Evolutionary conservation across 1,140 invertebrate genomes (phyloP), one percentile per base, ranked within the genome.

Genomic region (Nasonia longicornis): DNA sequence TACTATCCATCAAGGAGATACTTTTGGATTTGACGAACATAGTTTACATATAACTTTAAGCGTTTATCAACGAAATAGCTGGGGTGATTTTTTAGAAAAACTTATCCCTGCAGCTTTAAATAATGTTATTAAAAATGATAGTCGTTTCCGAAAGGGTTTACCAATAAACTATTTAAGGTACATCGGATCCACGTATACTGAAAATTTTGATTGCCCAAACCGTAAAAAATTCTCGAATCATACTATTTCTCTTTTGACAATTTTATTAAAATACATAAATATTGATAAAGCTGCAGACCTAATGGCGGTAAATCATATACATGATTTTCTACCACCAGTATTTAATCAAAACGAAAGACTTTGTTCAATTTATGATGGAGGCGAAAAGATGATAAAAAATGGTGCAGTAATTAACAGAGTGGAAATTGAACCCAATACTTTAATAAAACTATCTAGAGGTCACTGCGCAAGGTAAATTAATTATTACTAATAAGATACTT

Each of bases 41-140:
- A 99, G 97, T 20, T 92, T 99, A 1, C 98, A 99, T 89, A 93
- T 99, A 0, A 99, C 98, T 0, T 89, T 99, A 2, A 98, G 97
- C 31, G 94, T 95, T 81, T 98, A 97, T 88, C 98, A 99, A 88
- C 95, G 95, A 85, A 97, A 98, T 86, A 93, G 95, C 11, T 99
- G 96, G 94, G 95, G 93, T 75, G 96, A 99, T 92, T 93, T 98
- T 12, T 89, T 99, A 70, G 94, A 97, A 89, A 94, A 95, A 90
- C 86, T 96, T n/a, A 82, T 98, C 63, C 96, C 96, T 2, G 87
- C 91, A 77, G 96, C 97, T 0, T 84, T 99, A 70, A 90, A 95
- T 86, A 88, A 90, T 67, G 96, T 97, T 0, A 93, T 95, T 20
- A 91, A 92, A 83, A 91, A 94, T 83, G 93, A 96, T 90, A 82